These are phyloP conservation scores for Caerostris darwini DNA, from an alignment of 1,140 invertebrate genomes.

Conservation along the genomic window DNA sequence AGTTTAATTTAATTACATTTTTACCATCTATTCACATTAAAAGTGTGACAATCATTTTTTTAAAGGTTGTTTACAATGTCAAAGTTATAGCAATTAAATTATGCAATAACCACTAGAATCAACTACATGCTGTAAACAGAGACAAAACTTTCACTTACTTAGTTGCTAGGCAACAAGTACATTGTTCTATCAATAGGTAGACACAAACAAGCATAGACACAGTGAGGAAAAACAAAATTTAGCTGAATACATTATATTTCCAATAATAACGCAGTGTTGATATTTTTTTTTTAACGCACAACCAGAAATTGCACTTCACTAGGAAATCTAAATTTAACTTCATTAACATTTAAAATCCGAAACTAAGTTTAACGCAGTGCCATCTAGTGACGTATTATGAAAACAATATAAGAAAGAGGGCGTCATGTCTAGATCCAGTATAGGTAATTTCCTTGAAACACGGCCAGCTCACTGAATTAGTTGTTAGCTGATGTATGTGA, in stretches of 20 bases:
- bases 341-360: not conserved
- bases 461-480: too few species aligned
- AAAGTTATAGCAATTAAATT: constrained; percentile 4
- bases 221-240: not conserved
- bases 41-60: not conserved
- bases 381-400: not conserved
- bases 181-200: not conserved
- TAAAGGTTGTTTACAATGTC: not conserved
- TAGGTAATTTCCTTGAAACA: too few species aligned
- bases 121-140: not conserved
- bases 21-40: too few species aligned
- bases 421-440: not conserved
- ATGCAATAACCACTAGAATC: not conserved
- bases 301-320: not conserved
- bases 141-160: not conserved
- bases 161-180: not conserved
- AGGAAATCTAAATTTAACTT: constrained; percentile 10
- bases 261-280: not conserved
- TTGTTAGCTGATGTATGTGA: too few species aligned
- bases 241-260: not conserved
- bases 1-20: too few species aligned
- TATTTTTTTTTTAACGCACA: not conserved
- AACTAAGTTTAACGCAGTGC: not conserved
- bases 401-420: not conserved
- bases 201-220: not conserved